Evolutionary conservation across 64 coral and sea anemone species (phyloP), one percentile per base, ranked within the genome.

Genomic region (Cladopsammia gracilis): DNA sequence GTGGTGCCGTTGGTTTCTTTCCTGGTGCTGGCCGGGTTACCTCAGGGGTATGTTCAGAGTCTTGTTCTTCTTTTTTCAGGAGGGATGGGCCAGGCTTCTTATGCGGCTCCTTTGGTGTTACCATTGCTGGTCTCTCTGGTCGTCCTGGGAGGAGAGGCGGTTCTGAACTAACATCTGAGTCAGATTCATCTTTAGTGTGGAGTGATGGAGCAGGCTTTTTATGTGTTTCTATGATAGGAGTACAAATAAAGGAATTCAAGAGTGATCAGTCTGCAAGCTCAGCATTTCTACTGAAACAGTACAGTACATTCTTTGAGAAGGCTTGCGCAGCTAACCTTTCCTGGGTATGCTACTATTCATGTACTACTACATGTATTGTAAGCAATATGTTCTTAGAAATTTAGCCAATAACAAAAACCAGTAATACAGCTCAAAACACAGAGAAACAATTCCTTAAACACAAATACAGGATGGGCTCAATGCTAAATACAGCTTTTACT

Each of bases 31-130:
- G 80, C 0, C 10, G 68, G 5, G 25, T 3, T 16, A 49, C 15
- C 7, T 75, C 72, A 1, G 72, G 19, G 18, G 3, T 20, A 43
- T 20, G 45, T 3, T 75, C 72, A 8, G 46, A 19, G 19, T 64
- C 18, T 8, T 8, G 19, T 7, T 75, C 72, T 48, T 18, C 72
- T 49, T 75, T 90, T 4, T 20, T 42, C 0, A 76, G 76, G 4
- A 70, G 77, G 0, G 76, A 58, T 50, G 89, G 76, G 24, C 80
- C 76, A 24, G 89, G 62, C 59, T 90, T 71, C 59, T 79, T 79
- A 0, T 62, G 46, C 3, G 46, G 44, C 19, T 90, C 78, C 48
- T 42, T 90, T 65, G 77, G 47, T 49, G 72, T 19, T 20, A 54
- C 62, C 3, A 13, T 14, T 56, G 89, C 62, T 69, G 77, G 62